Conservation (phyloP, 1,140 invertebrate species). For the Maniola jurtina region DNA sequence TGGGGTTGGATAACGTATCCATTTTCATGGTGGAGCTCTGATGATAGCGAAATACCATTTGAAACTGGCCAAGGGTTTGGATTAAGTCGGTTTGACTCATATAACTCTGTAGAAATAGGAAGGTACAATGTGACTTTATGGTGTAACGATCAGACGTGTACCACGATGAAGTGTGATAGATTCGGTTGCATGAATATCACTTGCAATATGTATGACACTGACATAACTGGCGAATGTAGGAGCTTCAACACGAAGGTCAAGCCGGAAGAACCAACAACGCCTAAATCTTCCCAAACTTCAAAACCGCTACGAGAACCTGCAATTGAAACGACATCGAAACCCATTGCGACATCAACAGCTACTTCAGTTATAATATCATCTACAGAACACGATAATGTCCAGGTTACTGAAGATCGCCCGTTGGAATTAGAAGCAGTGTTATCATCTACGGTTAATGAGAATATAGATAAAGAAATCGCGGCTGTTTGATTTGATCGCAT, state of each 20-base stretch:
- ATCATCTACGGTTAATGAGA: constrained; percentile 49
- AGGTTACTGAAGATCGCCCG: constrained; percentile 43
- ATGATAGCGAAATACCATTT: constrained; percentile 34
- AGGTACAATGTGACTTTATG: constrained; percentile 63
- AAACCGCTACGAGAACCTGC: constrained; percentile 25
- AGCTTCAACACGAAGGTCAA: constrained; percentile 55
- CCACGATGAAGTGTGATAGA: constrained; percentile 64
- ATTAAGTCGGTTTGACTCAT: constrained; percentile 17
- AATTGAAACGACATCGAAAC: constrained; percentile 25
- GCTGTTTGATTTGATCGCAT: background rate
- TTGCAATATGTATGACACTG: constrained; percentile 75
- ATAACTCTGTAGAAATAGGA: constrained; percentile 50
- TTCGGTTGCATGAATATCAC: constrained; percentile 61
- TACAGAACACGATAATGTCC: constrained; percentile 21
- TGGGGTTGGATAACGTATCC: constrained; percentile 76
- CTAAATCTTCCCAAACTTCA: constrained; percentile 17
- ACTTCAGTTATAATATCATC: constrained; percentile 10
- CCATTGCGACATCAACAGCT: constrained; percentile 15
- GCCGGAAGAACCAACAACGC: constrained; percentile 40
- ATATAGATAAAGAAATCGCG: constrained; percentile 9
- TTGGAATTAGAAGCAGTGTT: constrained; percentile 54
- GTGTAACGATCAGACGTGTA: constrained; percentile 75
- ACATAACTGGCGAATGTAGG: constrained; percentile 70
- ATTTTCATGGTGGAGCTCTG: constrained; percentile 65
- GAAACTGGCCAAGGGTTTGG: constrained; percentile 38